Base-by-base conservation (phyloP, 2,888 invertebrate species). In the Apocheima hispidaria region DNA sequence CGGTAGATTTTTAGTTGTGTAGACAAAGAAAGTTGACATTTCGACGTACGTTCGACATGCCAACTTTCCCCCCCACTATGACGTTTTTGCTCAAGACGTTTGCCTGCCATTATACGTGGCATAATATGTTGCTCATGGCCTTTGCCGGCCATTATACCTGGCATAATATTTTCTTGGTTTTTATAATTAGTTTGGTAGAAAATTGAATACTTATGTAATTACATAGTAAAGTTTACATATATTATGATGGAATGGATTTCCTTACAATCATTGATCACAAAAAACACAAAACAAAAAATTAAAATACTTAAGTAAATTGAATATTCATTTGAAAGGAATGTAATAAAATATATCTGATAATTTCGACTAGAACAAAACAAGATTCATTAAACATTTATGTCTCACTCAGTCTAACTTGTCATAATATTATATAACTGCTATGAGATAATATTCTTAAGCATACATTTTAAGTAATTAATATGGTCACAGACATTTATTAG, bases 331-430 rank as follows among this genome's bases (percentile, higher is more conserved):
- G 67, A 68, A 70, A 74, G 67, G 69, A 64, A 66, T 63, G 55
- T 21, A 68, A 68, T 65, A 69, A 70, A 62, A 61, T 65, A 68
- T 66, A 60, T 66, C 49, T 49, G 51, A 60, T 52, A 59, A 70
- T 71, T 71, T 72, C 72, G 77, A 77, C 78, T 77, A 78, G 78
- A 79, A 72, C 58, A 57, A 66, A 68, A 65, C 35, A 52, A 60
- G 53, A 60, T 66, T 62, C 55, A 56, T 55, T 49, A 30, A n/a
- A 57, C 14, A 41, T 16, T 54, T 56, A 46, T 18, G 21, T 68
- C 64, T 72, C 66, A 66, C 65, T 70, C 63, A 65, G 54, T 56
- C 57, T 55, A 68, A 61, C 46, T 56, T 53, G 14, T 46, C 23
- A 44, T 60, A 57, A 60, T 38, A 36, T 23, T 44, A 33, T 49